Evolutionary conservation across 2,888 invertebrate genomes (phyloP), one percentile per base, ranked within the genome.

Genomic region (Latrodectus elegans): DNA sequence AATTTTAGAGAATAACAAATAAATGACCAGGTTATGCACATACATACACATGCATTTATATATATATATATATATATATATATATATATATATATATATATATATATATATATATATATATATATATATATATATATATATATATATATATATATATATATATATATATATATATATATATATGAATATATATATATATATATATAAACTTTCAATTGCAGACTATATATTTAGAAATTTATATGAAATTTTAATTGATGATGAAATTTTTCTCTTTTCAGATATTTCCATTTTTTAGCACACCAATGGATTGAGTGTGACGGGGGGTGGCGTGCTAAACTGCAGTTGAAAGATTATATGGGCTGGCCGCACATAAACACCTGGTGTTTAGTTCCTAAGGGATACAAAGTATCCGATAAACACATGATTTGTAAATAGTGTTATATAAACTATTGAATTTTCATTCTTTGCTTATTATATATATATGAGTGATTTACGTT

Each of bases 371-470:
- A 80, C 15, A 68, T 70, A 81, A 80, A 76, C 80, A 81, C 72
- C 86, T 86, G 86, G 86, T 86, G 86, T 86, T 86, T 86, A 86
- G 86, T 86, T 86, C 86, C 86, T 86, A 86, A 72, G 53, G 71
- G 86, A 72, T 86, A 81, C 81, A 38, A 53, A 22, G 81, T 81
- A 86, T 81, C 86, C 81, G 55, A 86, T 86, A 86, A 86, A 86
- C 71, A 75, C 80, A 76, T 82, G 75, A 75, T 60, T 82, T 82
- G 60, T 60, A 60, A 12, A 60, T 60, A 15, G 14, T 60, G 60
- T 60, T 10, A 15, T n/a, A 60, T 60, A 15, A 60, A 60, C 14
- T 60, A 60, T 38, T 38, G 3, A 38, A 4, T 38, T 60, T 60
- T 60, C 60, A 15, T 60, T n/a, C 6, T 60, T 11, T 60, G 60